Percentiles rank a stretch among this genome's conserved stretches.
Evolutionary conservation across 2,113 vertebrate species (phyloP).

Genomic region (Albula glossodonta): DNA sequence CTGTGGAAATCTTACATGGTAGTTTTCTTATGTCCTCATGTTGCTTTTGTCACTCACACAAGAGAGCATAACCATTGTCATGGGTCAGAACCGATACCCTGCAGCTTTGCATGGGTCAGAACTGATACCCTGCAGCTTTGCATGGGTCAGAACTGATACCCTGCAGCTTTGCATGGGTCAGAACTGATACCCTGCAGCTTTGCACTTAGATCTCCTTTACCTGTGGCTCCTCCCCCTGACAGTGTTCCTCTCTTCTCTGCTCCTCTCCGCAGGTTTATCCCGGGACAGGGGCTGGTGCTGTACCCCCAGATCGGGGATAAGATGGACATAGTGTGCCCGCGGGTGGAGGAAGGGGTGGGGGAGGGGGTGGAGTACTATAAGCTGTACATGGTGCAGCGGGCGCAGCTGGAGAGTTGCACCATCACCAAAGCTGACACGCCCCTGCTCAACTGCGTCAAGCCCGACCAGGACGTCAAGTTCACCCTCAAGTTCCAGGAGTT

Average conservation of each 20-base stretch:
- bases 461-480: constrained; percentile 95
- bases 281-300: constrained; percentile 89
- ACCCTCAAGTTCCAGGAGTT: constrained; percentile 99
- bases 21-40: no score
- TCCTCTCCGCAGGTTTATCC: constrained; percentile 80
- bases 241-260: constrained; percentile 4
- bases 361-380: constrained; percentile 91
- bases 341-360: constrained; percentile 78
- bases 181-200: no score
- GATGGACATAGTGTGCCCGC: constrained; percentile 98
- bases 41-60: no score
- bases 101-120: no score
- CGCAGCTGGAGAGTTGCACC: constrained; percentile 89
- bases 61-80: no score
- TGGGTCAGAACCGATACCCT: no score
- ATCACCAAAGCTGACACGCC: constrained; percentile 86
- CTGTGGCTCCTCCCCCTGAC: neutral
- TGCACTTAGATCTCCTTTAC: no score
- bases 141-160: no score
- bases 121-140: no score
- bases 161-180: no score
- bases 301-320: constrained; percentile 98
- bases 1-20: no score
- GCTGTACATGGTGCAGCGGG: constrained; percentile 91
- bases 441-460: constrained; percentile 94